phyloP scores from a whole-genome alignment of 2,888 invertebrate species.

The Lochmaea capreae region DNA sequence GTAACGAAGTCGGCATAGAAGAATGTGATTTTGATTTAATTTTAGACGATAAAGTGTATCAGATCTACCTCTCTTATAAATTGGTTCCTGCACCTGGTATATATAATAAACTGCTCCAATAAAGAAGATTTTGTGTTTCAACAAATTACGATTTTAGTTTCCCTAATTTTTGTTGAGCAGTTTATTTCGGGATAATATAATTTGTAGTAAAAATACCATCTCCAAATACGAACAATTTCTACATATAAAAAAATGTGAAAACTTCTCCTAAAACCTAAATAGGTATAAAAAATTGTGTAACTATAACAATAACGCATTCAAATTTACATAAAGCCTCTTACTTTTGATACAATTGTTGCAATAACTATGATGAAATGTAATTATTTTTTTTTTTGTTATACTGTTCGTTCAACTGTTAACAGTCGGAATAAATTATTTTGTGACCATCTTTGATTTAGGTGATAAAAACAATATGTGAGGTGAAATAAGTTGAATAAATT shows the following conservation, averaged over 20 bases:
- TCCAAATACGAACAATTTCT: constrained; percentile 5
- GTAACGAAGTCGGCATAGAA: constrained; percentile 21
- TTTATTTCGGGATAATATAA: too few species aligned
- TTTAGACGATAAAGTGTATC: not conserved
- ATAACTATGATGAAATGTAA: not conserved
- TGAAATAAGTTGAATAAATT: too few species aligned
- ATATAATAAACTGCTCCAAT: too few species aligned
- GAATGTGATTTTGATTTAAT: constrained; percentile 23
- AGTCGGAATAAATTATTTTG: not conserved
- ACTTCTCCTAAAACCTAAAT: not conserved
- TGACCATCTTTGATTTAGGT: not conserved
- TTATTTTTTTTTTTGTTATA: not conserved
- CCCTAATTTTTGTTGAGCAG: too few species aligned
- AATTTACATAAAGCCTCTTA: constrained; percentile 13
- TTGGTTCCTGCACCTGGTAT: not conserved
- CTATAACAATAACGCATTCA: not conserved
- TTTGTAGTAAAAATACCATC: not conserved
- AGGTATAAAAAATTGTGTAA: not conserved
- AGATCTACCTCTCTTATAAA: constrained; percentile 27
- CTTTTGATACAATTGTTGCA: constrained; percentile 8
- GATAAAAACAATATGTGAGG: not conserved
- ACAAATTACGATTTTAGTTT: too few species aligned
- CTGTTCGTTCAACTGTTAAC: not conserved
- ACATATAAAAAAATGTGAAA: not conserved
- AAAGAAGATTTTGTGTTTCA: too few species aligned